Percentiles rank a stretch among this genome's conserved stretches.
Conservation (phyloP, 2,888 invertebrate species). For the Tethea ocularis region DNA sequence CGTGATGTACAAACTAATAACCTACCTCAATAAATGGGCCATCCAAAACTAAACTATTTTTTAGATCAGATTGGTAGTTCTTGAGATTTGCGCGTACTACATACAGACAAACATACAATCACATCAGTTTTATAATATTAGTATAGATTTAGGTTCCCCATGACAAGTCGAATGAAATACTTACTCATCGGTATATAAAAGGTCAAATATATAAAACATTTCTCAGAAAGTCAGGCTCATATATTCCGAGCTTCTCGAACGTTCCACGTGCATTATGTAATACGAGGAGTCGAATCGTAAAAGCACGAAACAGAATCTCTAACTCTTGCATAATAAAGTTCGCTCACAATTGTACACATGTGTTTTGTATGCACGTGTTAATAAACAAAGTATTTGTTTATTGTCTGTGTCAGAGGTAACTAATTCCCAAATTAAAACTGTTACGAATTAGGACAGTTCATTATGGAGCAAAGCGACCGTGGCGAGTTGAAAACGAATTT, state of each 20-base stretch:
- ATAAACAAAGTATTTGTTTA: conserved; percentile 7
- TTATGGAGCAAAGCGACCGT: not conserved
- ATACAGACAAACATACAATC: no score
- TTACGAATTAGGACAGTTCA: conserved; percentile 5
- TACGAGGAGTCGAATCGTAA: conserved; percentile 6
- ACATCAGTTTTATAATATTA: no score
- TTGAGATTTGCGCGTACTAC: no score
- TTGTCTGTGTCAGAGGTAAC: not conserved
- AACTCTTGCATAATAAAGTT: conserved; percentile 6
- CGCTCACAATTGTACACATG: conserved; percentile 4
- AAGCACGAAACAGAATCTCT: not conserved
- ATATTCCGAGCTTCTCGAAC: conserved; percentile 5
- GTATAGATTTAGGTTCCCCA: no score
- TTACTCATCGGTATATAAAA: no score
- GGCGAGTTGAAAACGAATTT: not conserved
- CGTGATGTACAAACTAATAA: no score
- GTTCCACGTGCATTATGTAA: conserved; percentile 2
- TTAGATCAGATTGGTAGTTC: no score
- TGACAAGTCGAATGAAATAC: no score
- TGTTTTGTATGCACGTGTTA: not conserved
- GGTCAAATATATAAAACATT: conserved; percentile 1
- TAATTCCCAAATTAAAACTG: conserved; percentile 6
- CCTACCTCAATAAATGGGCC: no score
- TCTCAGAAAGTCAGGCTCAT: conserved; percentile 2
- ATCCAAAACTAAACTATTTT: no score